Percentiles rank a stretch among this genome's conserved stretches.
Evolutionary conservation across 2,888 invertebrate genomes (phyloP).

Genomic region (Caenorhabditis parvicauda): DNA sequence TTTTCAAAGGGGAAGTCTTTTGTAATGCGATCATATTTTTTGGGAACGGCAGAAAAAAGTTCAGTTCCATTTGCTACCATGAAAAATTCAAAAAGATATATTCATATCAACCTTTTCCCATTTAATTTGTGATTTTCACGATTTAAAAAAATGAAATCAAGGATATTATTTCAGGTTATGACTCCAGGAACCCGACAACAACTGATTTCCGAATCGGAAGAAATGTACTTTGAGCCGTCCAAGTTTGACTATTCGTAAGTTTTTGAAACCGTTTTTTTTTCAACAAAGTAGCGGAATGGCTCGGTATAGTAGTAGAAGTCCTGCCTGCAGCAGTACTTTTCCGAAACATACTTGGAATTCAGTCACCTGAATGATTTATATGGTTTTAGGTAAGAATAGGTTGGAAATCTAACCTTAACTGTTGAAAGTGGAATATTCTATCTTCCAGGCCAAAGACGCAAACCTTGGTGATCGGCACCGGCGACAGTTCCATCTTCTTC

Average conservation of each 20-base stretch:
- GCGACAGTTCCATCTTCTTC: slow-evolving; percentile 25
- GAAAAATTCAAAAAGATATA: no score
- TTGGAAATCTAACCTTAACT: background rate
- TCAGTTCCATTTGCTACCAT: no score
- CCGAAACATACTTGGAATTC: no score
- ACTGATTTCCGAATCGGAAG: slow-evolving; percentile 4
- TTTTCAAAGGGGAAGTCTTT: no score
- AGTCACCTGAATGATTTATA: background rate
- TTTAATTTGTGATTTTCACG: no score
- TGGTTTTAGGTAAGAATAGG: background rate
- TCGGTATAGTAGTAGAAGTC: no score
- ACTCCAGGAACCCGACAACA: slow-evolving; percentile 18
- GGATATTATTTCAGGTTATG: slow-evolving; percentile 13
- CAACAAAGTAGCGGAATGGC: background rate
- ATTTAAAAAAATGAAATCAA: no score
- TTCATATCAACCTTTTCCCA: no score
- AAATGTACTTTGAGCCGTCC: slow-evolving; percentile 21
- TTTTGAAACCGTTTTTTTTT: background rate
- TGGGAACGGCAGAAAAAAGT: no score
- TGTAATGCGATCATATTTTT: no score
- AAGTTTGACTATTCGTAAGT: slow-evolving; percentile 27
- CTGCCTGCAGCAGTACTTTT: no score
- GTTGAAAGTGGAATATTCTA: no score
- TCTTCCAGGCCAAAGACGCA: slow-evolving; percentile 7
- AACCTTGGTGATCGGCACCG: slow-evolving; percentile 23